phyloP scores from a whole-genome alignment of 2,113 vertebrate genomes.

The Bubalus kerabau region DNA sequence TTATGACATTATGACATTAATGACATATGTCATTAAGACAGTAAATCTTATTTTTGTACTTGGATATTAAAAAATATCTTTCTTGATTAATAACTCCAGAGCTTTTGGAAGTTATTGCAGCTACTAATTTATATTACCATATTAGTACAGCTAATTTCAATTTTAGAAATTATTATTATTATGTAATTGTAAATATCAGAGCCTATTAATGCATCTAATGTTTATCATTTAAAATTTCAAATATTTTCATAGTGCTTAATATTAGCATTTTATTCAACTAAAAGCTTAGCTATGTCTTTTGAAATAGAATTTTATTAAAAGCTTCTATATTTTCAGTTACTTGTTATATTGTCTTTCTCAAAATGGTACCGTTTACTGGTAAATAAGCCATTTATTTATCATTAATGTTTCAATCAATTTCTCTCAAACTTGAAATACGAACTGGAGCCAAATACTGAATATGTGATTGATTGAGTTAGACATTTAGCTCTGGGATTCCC shows the following conservation, averaged over 20 bases:
- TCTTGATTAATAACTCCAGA: not conserved
- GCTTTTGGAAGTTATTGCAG: not conserved
- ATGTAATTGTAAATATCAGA: not conserved
- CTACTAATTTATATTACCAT: conserved; percentile 5
- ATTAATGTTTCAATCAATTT: not conserved
- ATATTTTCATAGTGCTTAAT: not conserved
- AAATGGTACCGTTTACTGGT: not conserved
- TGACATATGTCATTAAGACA: too few relatives aligned
- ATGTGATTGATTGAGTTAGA: not conserved
- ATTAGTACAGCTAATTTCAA: not conserved
- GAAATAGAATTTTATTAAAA: conserved; percentile 24
- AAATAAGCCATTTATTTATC: not conserved
- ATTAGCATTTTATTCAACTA: not conserved
- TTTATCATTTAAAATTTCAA: not conserved
- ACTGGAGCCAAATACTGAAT: not conserved
- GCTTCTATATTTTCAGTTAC: not conserved
- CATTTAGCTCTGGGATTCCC: not conserved
- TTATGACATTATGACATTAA: too few relatives aligned
- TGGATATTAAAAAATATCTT: not conserved
- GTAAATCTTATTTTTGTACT: conserved; percentile 1
- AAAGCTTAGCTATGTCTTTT: not conserved
- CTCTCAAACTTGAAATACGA: not conserved
- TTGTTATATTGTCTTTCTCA: not conserved
- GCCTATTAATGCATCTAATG: not conserved
- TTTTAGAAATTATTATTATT: not conserved